These are phyloP conservation scores for Scolopax rusticola DNA, from an alignment of 2,797 vertebrate genomes.

Conservation along the genomic window DNA sequence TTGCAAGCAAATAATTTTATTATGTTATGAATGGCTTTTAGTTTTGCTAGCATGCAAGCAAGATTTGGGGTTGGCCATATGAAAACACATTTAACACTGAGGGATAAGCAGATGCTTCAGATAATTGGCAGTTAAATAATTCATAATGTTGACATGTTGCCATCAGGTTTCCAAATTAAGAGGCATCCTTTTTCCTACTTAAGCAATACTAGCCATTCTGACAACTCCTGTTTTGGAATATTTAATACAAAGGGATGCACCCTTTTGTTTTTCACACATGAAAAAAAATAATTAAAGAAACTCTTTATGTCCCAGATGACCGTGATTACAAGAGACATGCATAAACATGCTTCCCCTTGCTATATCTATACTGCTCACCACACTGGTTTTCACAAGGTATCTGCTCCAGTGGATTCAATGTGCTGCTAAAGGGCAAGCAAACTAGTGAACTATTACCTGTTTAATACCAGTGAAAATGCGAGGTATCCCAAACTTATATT, in stretches of 20 bases:
- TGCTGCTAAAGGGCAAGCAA: background rate
- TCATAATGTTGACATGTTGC: background rate
- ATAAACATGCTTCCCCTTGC: background rate
- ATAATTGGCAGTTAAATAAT: conserved; percentile 17
- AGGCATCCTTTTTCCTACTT: background rate
- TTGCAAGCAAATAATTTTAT: background rate
- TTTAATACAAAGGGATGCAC: background rate
- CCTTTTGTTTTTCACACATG: background rate
- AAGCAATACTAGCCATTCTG: background rate
- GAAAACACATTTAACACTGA: background rate
- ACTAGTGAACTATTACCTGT: background rate
- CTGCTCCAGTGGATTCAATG: background rate
- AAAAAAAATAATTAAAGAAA: background rate
- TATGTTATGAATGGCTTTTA: background rate
- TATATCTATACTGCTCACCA: background rate
- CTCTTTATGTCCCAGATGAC: background rate
- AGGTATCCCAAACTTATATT: background rate
- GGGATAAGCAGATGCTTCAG: background rate
- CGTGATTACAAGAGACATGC: background rate
- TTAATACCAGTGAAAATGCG: background rate
- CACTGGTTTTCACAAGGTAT: background rate
- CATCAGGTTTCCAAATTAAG: conserved; percentile 12
- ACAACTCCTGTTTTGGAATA: background rate
- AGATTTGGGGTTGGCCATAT: background rate
- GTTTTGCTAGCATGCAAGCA: background rate